Base-by-base conservation (phyloP, 1,140 invertebrate genomes). In the Cydia splendana region DNA sequence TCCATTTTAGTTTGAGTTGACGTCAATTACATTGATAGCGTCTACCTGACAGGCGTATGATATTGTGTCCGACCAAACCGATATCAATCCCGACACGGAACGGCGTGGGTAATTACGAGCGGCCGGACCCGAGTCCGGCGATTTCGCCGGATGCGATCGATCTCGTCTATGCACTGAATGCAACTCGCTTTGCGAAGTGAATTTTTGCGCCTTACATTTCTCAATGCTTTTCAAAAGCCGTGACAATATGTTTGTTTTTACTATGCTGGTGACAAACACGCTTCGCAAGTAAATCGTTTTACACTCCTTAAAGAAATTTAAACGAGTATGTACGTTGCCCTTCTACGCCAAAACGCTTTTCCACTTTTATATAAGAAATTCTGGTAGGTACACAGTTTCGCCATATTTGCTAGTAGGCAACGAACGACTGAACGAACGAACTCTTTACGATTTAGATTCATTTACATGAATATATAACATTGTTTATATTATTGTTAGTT, bases 61-160 rank as follows among this genome's bases (percentile, higher is more conserved):
- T 71, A 38, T 38, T 71, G 34, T 30, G 67, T 71, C 67, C 30
- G 38, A 71, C 18, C 30, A 71, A 71, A 71, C 18, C 24, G 67
- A 15, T 71, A 71, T 71, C 67, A 71, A 38, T 71, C n/a, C 15
- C 34, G 67, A 42, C 30, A 71, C 34, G 67, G 20, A 34, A 42
- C 67, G 67, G 6, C 67, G 67, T 45, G 18, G 51, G 51, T 53
- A 71, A 71, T 71, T 71, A 71, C 67, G n/a, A 42, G n/a, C 67
- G n/a, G 7, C 34, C 34, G 34, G n/a, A 15, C 67, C 15, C 34
- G 67, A 24, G 34, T 13, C 67, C 15, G 67, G 34, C 30, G 34
- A 34, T 18, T 38, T 30, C 67, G 67, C 67, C 67, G 67, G 67
- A 71, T 38, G 38, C 67, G 67, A 71, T 71, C 67, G 67, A 71